These are phyloP conservation scores for Silurus lanzhouensis DNA, from an alignment of 2,797 vertebrate genomes.

Conservation along the genomic window DNA sequence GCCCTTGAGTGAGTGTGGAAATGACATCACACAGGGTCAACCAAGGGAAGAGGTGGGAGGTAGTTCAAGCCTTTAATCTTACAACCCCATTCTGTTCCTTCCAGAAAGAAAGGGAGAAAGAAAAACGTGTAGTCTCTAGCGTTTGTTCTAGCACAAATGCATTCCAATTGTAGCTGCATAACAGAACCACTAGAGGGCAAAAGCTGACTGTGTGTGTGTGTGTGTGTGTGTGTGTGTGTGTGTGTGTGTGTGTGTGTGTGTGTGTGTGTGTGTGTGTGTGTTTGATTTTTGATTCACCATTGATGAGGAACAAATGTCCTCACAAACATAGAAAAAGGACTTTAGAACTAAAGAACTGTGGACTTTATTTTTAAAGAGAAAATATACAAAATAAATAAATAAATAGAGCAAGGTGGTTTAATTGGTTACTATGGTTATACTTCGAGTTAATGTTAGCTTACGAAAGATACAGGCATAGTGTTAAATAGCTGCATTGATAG, in stretches of 20 bases:
- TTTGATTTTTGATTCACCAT: neutral
- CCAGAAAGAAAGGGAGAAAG: neutral
- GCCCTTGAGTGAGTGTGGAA: constrained; percentile 50
- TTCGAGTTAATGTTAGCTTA: neutral
- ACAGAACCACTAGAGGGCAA: constrained; percentile 71
- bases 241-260: neutral
- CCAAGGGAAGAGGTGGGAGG: constrained; percentile 52
- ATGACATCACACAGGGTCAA: constrained; percentile 60
- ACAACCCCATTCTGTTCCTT: neutral
- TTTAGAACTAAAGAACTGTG: neutral
- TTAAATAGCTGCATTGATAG: neutral
- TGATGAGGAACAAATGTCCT: neutral
- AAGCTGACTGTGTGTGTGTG: constrained; percentile 58
- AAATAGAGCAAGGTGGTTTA: neutral
- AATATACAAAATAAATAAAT: neutral
- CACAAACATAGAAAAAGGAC: neutral
- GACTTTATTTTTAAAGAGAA: neutral
- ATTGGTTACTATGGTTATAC: neutral
- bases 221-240: neutral
- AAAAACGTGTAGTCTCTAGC: neutral
- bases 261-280: neutral
- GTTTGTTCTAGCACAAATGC: neutral
- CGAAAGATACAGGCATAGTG: neutral
- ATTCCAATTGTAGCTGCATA: constrained; percentile 34
- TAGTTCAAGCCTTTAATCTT: constrained; percentile 49